Evolutionary conservation across 1,140 invertebrate genomes (phyloP).

Genomic region (Aphaenogaster rudis): DNA sequence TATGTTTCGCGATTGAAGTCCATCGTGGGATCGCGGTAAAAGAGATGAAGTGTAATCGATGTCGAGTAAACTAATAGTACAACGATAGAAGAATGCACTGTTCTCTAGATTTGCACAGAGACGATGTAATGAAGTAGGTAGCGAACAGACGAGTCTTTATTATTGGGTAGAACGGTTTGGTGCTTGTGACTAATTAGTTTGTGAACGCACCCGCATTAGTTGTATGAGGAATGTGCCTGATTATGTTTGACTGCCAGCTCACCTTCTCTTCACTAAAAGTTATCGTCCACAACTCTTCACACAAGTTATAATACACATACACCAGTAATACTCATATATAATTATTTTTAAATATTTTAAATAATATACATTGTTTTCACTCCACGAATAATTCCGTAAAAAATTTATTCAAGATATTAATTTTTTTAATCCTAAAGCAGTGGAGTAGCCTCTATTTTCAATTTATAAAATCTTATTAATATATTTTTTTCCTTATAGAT

Average conservation of each 20-base stretch:
- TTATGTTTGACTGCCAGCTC: constrained; percentile 29
- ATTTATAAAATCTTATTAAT: background rate
- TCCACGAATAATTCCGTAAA: background rate
- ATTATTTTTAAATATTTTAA: constrained; percentile 17
- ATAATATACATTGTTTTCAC: background rate
- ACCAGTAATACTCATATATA: background rate
- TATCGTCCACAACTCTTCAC: background rate
- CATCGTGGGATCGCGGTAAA: constrained; percentile 43
- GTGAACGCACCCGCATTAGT: constrained; percentile 47
- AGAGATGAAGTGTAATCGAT: constrained; percentile 43
- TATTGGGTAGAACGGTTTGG: constrained; percentile 25
- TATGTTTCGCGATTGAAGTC: constrained; percentile 18
- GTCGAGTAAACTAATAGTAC: constrained; percentile 18
- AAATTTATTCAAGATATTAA: background rate
- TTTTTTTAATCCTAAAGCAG: constrained; percentile 8
- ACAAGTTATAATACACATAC: background rate
- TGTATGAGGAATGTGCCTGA: constrained; percentile 54
- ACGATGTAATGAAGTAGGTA: constrained; percentile 39
- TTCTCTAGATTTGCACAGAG: constrained; percentile 29
- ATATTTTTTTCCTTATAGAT: background rate
- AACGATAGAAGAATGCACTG: constrained; percentile 20
- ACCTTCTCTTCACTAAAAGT: background rate
- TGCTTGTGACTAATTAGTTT: constrained; percentile 51
- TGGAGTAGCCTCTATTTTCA: no score
- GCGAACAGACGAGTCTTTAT: constrained; percentile 28